These are phyloP conservation scores for Notechis scutatus DNA, from an alignment of 2,113 vertebrate species.

Conservation along the genomic window DNA sequence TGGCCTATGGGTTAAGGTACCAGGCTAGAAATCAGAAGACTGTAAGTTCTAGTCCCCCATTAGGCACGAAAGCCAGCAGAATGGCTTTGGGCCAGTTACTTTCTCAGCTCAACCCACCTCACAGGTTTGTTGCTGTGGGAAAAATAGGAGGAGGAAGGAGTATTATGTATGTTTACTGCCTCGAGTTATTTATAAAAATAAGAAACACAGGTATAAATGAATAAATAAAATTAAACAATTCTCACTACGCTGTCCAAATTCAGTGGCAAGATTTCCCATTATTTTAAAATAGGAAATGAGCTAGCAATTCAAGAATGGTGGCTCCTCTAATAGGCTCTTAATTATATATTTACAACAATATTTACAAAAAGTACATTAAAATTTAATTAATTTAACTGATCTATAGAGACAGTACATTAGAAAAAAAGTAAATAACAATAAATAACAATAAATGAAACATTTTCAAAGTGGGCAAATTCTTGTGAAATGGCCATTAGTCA, in stretches of 20 bases:
- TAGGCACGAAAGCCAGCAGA: background rate
- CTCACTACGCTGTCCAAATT: background rate
- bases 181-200: background rate
- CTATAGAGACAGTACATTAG: background rate
- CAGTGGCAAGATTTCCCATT: background rate
- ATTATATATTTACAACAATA: background rate
- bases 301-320: background rate
- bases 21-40: background rate
- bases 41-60: background rate
- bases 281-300: background rate
- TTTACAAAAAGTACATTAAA: background rate
- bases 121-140: background rate
- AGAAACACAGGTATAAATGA: background rate
- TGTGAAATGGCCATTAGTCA: background rate
- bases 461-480: background rate
- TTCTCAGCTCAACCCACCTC: background rate
- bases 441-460: background rate
- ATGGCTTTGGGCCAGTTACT: background rate
- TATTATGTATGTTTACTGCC: background rate
- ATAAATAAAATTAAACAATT: background rate
- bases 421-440: background rate
- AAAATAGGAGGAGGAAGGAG: background rate
- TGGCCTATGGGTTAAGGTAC: background rate
- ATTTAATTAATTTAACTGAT: background rate
- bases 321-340: background rate